phyloP scores from a whole-genome alignment of 2,888 invertebrate genomes.

The Ectobius pallidus region DNA sequence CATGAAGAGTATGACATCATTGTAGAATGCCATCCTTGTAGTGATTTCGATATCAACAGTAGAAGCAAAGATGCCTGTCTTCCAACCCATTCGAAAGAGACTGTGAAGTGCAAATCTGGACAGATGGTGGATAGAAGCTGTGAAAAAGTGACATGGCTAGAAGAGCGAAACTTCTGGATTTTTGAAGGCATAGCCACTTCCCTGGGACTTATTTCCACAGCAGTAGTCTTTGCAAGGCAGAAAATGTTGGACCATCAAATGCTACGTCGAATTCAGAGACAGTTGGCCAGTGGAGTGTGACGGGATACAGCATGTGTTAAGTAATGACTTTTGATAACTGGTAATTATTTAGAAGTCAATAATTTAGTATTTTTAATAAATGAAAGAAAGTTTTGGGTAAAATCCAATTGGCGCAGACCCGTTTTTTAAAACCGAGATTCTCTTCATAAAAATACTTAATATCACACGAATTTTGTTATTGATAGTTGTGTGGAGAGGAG shows the following conservation, averaged over 20 bases:
- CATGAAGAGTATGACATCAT: constrained; percentile 74
- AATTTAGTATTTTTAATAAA: no score
- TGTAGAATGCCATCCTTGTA: constrained; percentile 84
- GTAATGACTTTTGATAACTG: no score
- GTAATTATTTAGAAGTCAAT: no score
- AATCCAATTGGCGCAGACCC: no score
- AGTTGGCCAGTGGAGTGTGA: constrained; percentile 66
- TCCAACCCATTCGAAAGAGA: constrained; percentile 83
- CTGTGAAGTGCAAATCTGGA: constrained; percentile 75
- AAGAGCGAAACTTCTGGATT: constrained; percentile 83
- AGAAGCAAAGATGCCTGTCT: constrained; percentile 82
- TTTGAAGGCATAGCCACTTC: constrained; percentile 76
- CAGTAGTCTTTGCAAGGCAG: constrained; percentile 69
- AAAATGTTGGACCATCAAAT: constrained; percentile 70
- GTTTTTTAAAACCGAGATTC: no score
- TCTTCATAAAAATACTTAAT: no score
- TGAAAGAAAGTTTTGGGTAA: no score
- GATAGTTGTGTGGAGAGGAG: no score
- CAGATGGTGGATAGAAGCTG: constrained; percentile 79
- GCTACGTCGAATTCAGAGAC: constrained; percentile 71
- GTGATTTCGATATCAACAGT: constrained; percentile 82
- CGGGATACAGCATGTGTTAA: no score
- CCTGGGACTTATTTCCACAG: constrained; percentile 67
- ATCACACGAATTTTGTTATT: no score
- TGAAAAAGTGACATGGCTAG: constrained; percentile 82